Evolutionary conservation across 2,797 vertebrate species (phyloP).

Genomic region (Sebastes matsubarae): DNA sequence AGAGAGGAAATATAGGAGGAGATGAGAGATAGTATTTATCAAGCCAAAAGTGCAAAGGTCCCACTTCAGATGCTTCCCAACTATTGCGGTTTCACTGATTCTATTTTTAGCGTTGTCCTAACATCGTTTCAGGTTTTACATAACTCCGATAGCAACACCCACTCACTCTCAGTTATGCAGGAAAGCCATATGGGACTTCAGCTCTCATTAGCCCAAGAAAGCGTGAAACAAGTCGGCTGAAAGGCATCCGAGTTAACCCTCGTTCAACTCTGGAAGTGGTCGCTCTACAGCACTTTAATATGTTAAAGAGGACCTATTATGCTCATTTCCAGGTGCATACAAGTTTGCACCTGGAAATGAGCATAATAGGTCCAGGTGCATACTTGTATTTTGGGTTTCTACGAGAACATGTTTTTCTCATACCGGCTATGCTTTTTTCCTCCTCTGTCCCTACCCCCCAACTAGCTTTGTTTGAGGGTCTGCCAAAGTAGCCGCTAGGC

Average conservation of each 20-base stretch:
- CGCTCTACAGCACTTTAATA: not conserved
- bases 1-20: no score
- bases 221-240: slow-evolving; percentile 42
- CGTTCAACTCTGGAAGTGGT: not conserved
- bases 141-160: slow-evolving; percentile 45
- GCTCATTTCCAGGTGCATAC: no score
- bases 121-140: slow-evolving; percentile 45
- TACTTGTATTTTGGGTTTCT: no score
- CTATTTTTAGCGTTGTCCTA: slow-evolving; percentile 45
- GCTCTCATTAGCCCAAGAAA: slow-evolving; percentile 54
- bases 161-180: slow-evolving; percentile 23
- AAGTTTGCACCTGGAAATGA: no score
- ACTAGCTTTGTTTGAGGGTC: no score
- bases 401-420: no score
- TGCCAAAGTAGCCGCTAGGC: no score
- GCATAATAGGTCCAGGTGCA: no score
- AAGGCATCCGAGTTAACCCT: slow-evolving; percentile 19
- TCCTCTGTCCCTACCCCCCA: no score
- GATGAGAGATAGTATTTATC: not conserved
- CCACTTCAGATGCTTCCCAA: not conserved
- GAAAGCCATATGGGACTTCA: slow-evolving; percentile 65
- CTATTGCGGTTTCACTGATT: not conserved
- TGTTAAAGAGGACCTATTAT: not conserved
- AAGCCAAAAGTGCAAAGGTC: not conserved
- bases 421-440: no score